These are phyloP conservation scores for Drosophila koepferae DNA, from an alignment of 2,888 invertebrate genomes.

Conservation along the genomic window DNA sequence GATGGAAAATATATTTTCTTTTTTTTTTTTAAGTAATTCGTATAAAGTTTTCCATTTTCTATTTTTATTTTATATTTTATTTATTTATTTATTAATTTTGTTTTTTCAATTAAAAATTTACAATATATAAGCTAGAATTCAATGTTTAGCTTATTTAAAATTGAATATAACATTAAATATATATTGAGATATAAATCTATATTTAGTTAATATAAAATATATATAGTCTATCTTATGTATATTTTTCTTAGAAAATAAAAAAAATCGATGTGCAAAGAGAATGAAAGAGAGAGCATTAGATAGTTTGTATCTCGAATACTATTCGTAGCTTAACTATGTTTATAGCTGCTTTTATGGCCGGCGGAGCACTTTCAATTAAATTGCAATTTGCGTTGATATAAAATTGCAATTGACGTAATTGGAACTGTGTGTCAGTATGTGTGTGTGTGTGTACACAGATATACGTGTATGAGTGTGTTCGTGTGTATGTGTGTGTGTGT, in stretches of 20 bases:
- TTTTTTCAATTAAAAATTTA: no score
- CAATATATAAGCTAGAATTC: no score
- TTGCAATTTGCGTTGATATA: slow-evolving; percentile 68
- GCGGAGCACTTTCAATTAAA: slow-evolving; percentile 69
- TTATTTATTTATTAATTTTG: no score
- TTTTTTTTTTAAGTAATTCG: no score
- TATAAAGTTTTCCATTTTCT: no score
- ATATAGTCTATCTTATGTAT: no score
- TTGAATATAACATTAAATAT: background rate
- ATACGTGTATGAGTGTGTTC: slow-evolving; percentile 2
- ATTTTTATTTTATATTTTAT: no score
- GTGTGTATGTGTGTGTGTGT: background rate
- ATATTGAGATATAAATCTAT: background rate
- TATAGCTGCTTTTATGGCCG: slow-evolving; percentile 41
- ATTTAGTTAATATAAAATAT: background rate
- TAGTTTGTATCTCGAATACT: background rate
- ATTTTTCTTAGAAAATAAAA: background rate
- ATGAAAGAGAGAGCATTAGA: slow-evolving; percentile 1
- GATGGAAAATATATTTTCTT: no score
- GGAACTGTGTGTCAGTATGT: slow-evolving; percentile 12
- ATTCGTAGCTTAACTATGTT: slow-evolving; percentile 21
- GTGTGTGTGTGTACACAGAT: background rate
- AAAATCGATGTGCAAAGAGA: background rate
- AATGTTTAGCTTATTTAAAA: no score
- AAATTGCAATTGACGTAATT: slow-evolving; percentile 62